Evolutionary conservation across 1,140 invertebrate genomes (phyloP).

Genomic region (Pseudomyrmex gracilis): DNA sequence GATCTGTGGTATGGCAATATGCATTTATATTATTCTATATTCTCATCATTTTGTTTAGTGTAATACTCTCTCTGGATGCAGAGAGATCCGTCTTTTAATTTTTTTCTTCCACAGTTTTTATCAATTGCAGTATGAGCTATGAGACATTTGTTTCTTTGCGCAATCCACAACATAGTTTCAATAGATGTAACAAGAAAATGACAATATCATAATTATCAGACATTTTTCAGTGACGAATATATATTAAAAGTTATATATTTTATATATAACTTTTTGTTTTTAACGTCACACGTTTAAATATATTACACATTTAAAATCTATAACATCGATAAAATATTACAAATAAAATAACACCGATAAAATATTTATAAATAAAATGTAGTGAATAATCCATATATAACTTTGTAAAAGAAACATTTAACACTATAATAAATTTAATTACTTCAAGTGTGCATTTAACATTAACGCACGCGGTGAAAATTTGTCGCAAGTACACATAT

Average conservation of each 20-base stretch:
- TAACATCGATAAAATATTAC: slow-evolving; percentile 23
- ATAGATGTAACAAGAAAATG: slow-evolving; percentile 24
- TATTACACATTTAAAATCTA: not conserved
- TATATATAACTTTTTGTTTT: not conserved
- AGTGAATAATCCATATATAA: not conserved
- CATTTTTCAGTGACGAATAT: not conserved
- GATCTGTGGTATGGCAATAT: slow-evolving; percentile 55
- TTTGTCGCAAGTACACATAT: not conserved
- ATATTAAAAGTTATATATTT: slow-evolving; percentile 17
- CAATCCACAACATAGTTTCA: slow-evolving; percentile 4
- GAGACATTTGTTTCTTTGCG: slow-evolving; percentile 50
- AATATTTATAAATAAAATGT: slow-evolving; percentile 17
- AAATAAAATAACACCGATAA: slow-evolving; percentile 19
- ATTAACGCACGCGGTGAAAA: not conserved
- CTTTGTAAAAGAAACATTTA: not conserved
- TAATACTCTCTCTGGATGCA: not conserved
- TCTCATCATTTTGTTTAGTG: not conserved
- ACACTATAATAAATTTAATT: not conserved
- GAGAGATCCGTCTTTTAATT: slow-evolving; percentile 3
- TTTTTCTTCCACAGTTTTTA: slow-evolving; percentile 38
- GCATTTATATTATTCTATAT: not conserved
- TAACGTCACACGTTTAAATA: not conserved
- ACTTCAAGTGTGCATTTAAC: not conserved
- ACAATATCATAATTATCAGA: not conserved
- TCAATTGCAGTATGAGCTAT: slow-evolving; percentile 47